These are phyloP conservation scores for Melanotaenia boesemani DNA, from an alignment of 2,797 vertebrate species.

Conservation along the genomic window DNA sequence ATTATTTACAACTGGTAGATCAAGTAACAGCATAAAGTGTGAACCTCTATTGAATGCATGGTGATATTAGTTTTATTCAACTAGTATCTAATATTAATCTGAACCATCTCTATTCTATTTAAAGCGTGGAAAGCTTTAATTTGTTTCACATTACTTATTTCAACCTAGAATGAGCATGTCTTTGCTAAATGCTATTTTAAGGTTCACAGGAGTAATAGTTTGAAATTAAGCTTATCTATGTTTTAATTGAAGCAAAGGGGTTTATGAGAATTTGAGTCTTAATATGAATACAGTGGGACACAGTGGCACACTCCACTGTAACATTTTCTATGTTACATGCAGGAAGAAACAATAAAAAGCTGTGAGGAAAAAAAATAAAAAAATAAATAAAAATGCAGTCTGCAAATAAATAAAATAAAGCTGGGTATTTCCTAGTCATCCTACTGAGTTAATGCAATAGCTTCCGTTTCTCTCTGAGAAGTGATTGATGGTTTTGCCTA, in stretches of 20 bases:
- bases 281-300: neutral
- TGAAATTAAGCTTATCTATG: neutral
- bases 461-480: constrained; percentile 57
- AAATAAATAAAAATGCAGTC: neutral
- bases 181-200: too few species aligned
- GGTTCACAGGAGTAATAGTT: too few species aligned
- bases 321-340: neutral
- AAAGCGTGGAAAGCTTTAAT: neutral
- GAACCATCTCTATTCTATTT: neutral
- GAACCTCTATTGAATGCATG: neutral
- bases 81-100: neutral
- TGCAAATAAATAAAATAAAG: neutral
- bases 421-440: constrained; percentile 20
- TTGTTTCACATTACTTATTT: neutral
- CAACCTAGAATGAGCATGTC: too few species aligned
- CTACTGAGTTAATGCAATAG: constrained; percentile 51
- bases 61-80: neutral
- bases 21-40: neutral
- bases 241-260: neutral
- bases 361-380: too few species aligned
- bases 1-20: too few species aligned
- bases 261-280: neutral
- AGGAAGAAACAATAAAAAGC: too few species aligned
- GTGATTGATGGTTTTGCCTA: constrained; percentile 66
- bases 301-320: neutral